Percentiles rank a stretch among this genome's conserved stretches.
Evolutionary conservation across 37 sponge, comb jelly and placozoan species (phyloP).

Genomic region (Agelas oroides): DNA sequence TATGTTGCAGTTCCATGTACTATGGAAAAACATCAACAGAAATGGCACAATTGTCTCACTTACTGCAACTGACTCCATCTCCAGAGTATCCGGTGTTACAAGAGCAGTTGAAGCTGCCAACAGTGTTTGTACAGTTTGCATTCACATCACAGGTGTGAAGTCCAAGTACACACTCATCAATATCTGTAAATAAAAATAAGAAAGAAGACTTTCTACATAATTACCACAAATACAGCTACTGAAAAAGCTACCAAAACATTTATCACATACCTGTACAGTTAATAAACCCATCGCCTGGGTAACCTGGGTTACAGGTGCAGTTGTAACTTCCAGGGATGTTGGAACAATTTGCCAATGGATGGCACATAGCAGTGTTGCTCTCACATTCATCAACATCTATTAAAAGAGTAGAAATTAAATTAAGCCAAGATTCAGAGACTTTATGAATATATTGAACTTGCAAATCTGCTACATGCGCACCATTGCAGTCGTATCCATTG

Average conservation of each 20-base stretch:
- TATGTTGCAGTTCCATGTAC: too few species aligned
- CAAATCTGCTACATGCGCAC: not conserved
- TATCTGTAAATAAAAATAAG: slow-evolving; percentile 41
- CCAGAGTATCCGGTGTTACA: slow-evolving; percentile 31
- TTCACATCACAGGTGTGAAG: slow-evolving; percentile 16
- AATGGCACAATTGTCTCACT: not conserved
- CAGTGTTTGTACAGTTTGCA: slow-evolving; percentile 32
- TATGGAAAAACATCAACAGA: not conserved
- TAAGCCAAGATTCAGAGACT: too few species aligned
- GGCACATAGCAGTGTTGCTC: not conserved
- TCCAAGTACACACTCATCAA: slow-evolving; percentile 40
- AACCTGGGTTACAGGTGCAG: slow-evolving; percentile 19
- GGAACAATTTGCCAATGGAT: slow-evolving; percentile 10
- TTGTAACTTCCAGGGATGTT: slow-evolving; percentile 34
- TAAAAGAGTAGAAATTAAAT: not conserved
- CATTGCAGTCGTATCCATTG: slow-evolving; percentile 8
- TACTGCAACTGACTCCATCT: slow-evolving; percentile 16
- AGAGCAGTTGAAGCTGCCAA: slow-evolving; percentile 35
- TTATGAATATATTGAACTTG: not conserved
- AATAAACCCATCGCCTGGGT: not conserved
- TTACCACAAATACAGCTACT: too few species aligned
- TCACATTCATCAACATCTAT: slow-evolving; percentile 52
- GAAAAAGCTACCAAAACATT: not conserved
- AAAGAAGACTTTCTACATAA: too few species aligned
- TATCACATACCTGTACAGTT: not conserved